Evolutionary conservation across 1,140 invertebrate genomes (phyloP), one percentile per base, ranked within the genome.

Genomic region (Chrysoperla carnea): DNA sequence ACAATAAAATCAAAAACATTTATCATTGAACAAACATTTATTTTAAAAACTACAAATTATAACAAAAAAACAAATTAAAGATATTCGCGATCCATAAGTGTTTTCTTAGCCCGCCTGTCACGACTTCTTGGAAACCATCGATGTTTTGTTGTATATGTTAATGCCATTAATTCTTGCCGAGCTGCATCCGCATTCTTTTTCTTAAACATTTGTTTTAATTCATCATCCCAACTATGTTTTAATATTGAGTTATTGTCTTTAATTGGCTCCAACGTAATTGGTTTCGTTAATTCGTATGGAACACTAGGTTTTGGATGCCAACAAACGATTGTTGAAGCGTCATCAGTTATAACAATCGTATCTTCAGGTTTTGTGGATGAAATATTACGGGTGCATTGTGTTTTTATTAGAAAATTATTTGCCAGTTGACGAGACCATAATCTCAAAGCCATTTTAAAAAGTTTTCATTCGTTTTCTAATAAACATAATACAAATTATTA

Each of bases 281-380:
- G 81, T 55, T 70, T 74, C 7, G 85, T 79, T 52, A 60, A 76
- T 61, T 92, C 83, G 54, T 93, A 95, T 0, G 89, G 88, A 65
- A 86, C 82, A 36, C 71, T 59, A 54, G 68, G 56, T 50, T 86
- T 76, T 31, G 82, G 84, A 64, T 95, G 90, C 78, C 88, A 88
- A 47, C 82, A 87, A 35, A 90, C 73, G 46, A 86, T 72, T 40
- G 78, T 85, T 36, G 70, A 72, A n/a, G 76, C 72, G 62, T 86
- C 75, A 49, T 80, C 69, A 9, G 75, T 75, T 46, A 78, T 62
- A 9, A 76, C 72, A 23, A 84, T 71, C 51, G 70, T 70, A 29
- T 69, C 58, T 12, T 49, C 38, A 41, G 46, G 17, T 23, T 23
- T 23, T 23, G 17, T 23, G 17, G 2, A 23, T 23, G 17, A 23